These are phyloP conservation scores for Ornithoptera alexandrae DNA, from an alignment of 2,888 invertebrate genomes.

Conservation along the genomic window DNA sequence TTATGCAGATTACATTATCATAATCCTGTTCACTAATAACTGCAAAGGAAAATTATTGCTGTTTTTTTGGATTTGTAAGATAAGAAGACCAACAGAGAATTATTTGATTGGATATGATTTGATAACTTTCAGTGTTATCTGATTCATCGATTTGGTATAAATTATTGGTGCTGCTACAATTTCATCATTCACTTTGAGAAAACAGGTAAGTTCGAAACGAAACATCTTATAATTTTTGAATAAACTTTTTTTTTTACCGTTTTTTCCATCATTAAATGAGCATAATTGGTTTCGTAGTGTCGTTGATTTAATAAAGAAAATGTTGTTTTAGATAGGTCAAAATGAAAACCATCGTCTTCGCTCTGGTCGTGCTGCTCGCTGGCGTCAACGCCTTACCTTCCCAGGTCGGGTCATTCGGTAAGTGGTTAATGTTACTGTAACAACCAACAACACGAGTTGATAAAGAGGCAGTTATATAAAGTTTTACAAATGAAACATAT, in stretches of 20 bases:
- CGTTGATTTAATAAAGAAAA: background rate
- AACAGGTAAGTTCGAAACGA: background rate
- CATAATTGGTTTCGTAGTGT: too few relatives aligned
- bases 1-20: background rate
- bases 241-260: background rate
- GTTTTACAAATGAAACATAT: too few relatives aligned
- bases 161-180: background rate
- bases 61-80: background rate
- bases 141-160: background rate
- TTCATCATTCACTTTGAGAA: background rate
- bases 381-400: slow-evolving; percentile 42
- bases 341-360: slow-evolving; percentile 46
- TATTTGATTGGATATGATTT: background rate
- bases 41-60: background rate
- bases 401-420: background rate
- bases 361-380: slow-evolving; percentile 43
- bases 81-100: background rate
- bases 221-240: background rate
- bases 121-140: background rate
- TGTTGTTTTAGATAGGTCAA: slow-evolving; percentile 28
- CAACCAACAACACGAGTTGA: too few relatives aligned
- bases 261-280: too few relatives aligned
- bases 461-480: too few relatives aligned
- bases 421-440: background rate
- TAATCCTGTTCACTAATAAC: background rate